Evolutionary conservation across 2,888 invertebrate genomes (phyloP).

Genomic region (Patella pellucida): DNA sequence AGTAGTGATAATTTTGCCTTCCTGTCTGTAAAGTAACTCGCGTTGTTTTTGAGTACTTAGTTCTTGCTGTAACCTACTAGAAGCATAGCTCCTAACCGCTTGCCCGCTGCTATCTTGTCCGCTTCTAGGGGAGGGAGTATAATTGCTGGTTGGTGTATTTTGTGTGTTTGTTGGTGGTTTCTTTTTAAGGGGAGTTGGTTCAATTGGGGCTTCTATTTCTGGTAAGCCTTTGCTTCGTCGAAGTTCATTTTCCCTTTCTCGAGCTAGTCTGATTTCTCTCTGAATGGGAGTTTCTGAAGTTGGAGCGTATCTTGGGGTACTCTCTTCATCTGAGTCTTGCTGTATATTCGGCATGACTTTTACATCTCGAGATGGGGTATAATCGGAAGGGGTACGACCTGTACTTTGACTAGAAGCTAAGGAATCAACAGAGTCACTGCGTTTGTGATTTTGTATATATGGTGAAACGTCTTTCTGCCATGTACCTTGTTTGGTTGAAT

Average conservation of each 20-base stretch:
- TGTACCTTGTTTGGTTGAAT: constrained; percentile 24
- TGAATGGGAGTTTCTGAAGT: constrained; percentile 74
- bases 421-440: constrained; percentile 47
- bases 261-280: constrained; percentile 73
- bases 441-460: constrained; percentile 35
- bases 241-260: constrained; percentile 74
- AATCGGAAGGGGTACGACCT: constrained; percentile 33
- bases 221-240: constrained; percentile 66
- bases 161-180: constrained; percentile 16
- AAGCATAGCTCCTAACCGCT: constrained; percentile 71
- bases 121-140: constrained; percentile 5
- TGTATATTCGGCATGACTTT: constrained; percentile 25
- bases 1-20: constrained; percentile 75
- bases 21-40: constrained; percentile 84
- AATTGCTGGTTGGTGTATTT: neutral
- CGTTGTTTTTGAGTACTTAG: constrained; percentile 88
- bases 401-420: constrained; percentile 46
- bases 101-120: constrained; percentile 27
- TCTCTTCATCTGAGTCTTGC: constrained; percentile 21
- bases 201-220: constrained; percentile 41
- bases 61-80: constrained; percentile 86
- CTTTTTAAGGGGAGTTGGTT: constrained; percentile 21
- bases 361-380: constrained; percentile 26
- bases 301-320: constrained; percentile 25
- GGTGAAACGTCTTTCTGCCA: constrained; percentile 54